Conservation (phyloP, 2,888 invertebrate species). For the Hemistola chrysoprasaria region DNA sequence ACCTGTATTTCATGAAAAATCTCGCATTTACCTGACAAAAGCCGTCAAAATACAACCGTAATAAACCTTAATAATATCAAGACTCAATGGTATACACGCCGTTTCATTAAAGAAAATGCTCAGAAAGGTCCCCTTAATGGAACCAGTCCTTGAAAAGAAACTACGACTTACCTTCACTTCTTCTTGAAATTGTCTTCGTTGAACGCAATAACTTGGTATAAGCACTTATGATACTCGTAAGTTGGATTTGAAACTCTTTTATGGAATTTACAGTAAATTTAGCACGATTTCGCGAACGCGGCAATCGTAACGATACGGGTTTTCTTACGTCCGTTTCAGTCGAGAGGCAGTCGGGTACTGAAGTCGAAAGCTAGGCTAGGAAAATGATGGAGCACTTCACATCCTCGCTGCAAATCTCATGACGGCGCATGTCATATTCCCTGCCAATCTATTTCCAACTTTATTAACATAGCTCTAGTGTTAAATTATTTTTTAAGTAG, state of each 20-base stretch:
- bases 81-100: conserved; percentile 38
- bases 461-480: background rate
- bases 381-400: conserved; percentile 60
- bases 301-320: conserved; percentile 12
- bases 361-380: conserved; percentile 31
- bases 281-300: conserved; percentile 23
- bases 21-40: conserved; percentile 4
- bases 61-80: conserved; percentile 36
- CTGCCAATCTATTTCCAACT: conserved; percentile 14
- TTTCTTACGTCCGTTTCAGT: conserved; percentile 35
- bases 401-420: conserved; percentile 33
- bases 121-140: conserved; percentile 32
- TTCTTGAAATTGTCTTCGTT: conserved; percentile 13
- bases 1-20: too few species aligned
- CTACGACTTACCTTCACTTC: conserved; percentile 31
- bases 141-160: conserved; percentile 20
- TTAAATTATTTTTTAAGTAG: background rate
- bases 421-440: conserved; percentile 40
- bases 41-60: conserved; percentile 23
- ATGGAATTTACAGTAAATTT: too few species aligned
- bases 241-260: background rate
- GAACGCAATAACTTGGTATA: conserved; percentile 2
- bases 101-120: conserved; percentile 38
- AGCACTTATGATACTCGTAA: conserved; percentile 5
- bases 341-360: conserved; percentile 46